These are phyloP conservation scores for Holacanthella duospinosa DNA, from an alignment of 2,888 invertebrate species.

Conservation along the genomic window DNA sequence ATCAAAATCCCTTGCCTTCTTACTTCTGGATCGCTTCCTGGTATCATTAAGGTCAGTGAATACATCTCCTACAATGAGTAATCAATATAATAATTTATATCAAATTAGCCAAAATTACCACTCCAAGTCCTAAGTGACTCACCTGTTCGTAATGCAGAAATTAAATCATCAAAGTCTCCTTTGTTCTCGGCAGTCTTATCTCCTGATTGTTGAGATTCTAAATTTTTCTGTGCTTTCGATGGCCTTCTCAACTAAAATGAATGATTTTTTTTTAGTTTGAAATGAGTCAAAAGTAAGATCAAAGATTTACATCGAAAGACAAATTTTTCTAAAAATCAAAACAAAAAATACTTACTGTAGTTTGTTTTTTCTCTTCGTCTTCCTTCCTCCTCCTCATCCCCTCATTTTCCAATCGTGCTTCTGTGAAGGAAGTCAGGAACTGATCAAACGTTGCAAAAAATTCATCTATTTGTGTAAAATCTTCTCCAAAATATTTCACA, in stretches of 20 bases:
- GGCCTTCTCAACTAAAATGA: constrained; percentile 1
- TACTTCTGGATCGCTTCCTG: not conserved
- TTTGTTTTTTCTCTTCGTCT: constrained; percentile 70
- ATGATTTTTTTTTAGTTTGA: not conserved
- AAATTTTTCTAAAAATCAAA: too few relatives aligned
- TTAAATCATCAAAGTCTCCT: constrained; percentile 91
- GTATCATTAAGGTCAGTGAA: constrained; percentile 16
- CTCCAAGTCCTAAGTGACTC: constrained; percentile 41
- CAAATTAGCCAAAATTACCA: not conserved
- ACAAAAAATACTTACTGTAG: constrained; percentile 11
- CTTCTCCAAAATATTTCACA: constrained; percentile 81
- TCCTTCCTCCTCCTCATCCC: constrained; percentile 69
- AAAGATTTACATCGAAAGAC: not conserved
- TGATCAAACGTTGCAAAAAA: constrained; percentile 87
- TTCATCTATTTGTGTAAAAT: constrained; percentile 75
- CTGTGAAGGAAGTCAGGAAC: constrained; percentile 68
- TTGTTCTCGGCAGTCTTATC: constrained; percentile 43
- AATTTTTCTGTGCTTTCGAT: not conserved
- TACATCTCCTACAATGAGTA: constrained; percentile 20
- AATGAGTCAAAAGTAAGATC: not conserved
- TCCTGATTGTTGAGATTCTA: constrained; percentile 10
- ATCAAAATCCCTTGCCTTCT: not conserved
- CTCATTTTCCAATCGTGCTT: constrained; percentile 80
- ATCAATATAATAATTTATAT: not conserved
- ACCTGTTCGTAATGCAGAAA: constrained; percentile 84